These are phyloP conservation scores for Umimayanthus kanabou DNA, from an alignment of 92 coral and sea anemone species.

Conservation along the genomic window DNA sequence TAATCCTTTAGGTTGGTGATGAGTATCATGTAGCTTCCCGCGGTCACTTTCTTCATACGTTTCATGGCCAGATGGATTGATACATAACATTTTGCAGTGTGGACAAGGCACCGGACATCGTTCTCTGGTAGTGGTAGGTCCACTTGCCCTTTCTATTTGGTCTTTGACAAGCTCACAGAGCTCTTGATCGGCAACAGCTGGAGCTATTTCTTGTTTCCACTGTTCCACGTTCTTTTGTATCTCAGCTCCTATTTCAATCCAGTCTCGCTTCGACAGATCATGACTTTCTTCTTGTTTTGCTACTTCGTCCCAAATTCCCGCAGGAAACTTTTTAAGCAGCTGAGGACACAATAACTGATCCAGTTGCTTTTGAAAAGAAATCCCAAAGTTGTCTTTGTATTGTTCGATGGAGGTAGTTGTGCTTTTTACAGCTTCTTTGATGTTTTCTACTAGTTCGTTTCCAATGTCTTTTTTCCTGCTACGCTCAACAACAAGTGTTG, in stretches of 20 bases:
- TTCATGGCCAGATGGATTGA: background rate
- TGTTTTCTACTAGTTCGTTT: background rate
- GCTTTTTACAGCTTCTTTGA: background rate
- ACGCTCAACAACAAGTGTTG: background rate
- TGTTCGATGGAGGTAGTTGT: background rate
- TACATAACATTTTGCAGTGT: constrained; percentile 10
- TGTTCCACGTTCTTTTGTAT: background rate
- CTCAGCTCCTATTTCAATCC: background rate
- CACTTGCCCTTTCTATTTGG: background rate
- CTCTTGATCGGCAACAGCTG: background rate
- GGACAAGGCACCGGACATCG: constrained; percentile 23
- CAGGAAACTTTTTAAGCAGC: background rate
- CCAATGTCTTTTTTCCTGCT: background rate
- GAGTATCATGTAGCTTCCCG: background rate
- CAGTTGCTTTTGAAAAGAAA: background rate
- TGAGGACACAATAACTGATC: background rate
- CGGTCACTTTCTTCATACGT: background rate
- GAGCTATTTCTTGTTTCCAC: background rate
- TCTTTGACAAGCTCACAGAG: background rate
- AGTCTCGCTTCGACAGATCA: background rate
- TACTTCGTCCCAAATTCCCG: constrained; percentile 1
- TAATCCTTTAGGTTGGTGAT: background rate
- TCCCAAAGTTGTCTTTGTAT: background rate
- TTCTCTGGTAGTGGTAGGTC: background rate
- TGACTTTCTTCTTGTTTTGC: background rate